Evolutionary conservation across 2,888 invertebrate genomes (phyloP), one percentile per base, ranked within the genome.

Genomic region (Drosophila algonquin): DNA sequence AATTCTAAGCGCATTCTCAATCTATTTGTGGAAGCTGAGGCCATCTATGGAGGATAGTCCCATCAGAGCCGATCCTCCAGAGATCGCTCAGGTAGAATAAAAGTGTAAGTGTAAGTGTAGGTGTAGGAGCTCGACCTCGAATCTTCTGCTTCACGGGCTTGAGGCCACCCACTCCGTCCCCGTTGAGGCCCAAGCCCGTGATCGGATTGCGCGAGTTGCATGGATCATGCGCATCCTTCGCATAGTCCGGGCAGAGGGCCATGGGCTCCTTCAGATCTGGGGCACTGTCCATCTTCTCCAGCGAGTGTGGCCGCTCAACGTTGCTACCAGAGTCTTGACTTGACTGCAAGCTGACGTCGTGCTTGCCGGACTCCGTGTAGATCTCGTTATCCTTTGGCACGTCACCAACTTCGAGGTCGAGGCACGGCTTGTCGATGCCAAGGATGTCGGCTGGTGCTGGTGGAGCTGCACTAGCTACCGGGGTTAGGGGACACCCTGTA

Each of bases 131-230:
- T 40, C 40, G 7, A 82, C 81, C 85, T 72, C 82, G 62, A 1
- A 12, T 61, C 60, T 73, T 81, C 3, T 51, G 32, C 30, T 63
- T 75, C 55, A 14, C 73, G 0, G 74, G 78, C 63, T 70, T 84
- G 0, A 68, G 54, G 8, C 74, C 76, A 7, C 77, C 74, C 0
- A 68, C 71, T 14, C 77, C 81, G 32, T 79, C 77, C 2, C 77
- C 77, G n/a, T 72, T 73, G 0, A 77, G 59, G 0, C 84, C 81
- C 4, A 61, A 35, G 0, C 81, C 81, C 0, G 80, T 82, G 14
- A 81, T 82, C 1, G 80, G 83, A 24, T 81, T 83, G 27, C 80
- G 80, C 4, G 72, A 60, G 3, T 32, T 44, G 55, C 73, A 78
- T 14, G 71, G 47, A 16, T 53, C 45, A 6, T 12, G 10, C 2